Evolutionary conservation across 2,888 invertebrate genomes (phyloP), one percentile per base, ranked within the genome.

Genomic region (Himalopsyche tibetana): DNA sequence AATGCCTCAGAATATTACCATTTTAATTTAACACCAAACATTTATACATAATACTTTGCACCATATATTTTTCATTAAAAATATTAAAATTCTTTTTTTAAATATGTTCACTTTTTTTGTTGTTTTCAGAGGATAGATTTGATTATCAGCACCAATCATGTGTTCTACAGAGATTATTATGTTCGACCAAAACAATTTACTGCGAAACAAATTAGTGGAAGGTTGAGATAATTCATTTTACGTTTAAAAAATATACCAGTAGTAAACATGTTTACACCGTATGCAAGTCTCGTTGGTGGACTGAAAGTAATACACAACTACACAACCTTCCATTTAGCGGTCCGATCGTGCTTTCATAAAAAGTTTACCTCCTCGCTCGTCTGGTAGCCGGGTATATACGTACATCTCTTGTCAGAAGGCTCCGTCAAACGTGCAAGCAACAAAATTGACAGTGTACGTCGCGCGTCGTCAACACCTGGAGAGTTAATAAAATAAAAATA

Each of bases 231-330:
- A 74, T 74, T 74, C 38, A 83, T 83, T 56, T 63, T 80, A 55
- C 45, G 80, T 86, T 79, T 80, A 83, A 55, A 45, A 45, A 51
- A 85, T 82, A 80, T 80, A 45, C 80, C n/a, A 45, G 86, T 36
- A 12, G 88, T 88, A 88, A 88, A 88, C 88, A 87, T 88, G 88
- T 88, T 88, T 88, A 86, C 87, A 45, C 17, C 82, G 55, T 28
- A 80, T 74, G 56, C 42, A 45, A 82, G 19, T 17, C 74, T 69
- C 74, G 82, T 87, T 79, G 85, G 74, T 81, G 84, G 82, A 74
- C 36, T 15, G 74, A 38, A 69, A 69, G 28, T 36, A 74, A 74
- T 74, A 74, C 36, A 12, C 2, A 74, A 36, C 4, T 38, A 38
- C 11, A 74, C 74, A 28, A 12, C 36, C 74, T 74, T 36, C 5